Conservation (phyloP, 2,113 vertebrate species). For the Rhinopithecus roxellana region DNA sequence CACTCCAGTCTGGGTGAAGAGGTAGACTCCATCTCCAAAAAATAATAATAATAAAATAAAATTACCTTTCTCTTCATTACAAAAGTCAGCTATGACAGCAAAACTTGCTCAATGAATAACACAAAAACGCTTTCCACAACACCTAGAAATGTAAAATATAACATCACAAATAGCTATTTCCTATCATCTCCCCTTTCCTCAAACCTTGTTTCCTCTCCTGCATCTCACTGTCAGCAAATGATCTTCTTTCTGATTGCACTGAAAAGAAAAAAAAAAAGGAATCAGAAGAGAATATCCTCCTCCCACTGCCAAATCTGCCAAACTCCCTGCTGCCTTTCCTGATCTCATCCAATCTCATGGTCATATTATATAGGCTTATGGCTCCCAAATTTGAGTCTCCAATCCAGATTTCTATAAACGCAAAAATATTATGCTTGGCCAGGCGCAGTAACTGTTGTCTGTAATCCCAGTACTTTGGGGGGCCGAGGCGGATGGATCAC, state of each 20-base stretch:
- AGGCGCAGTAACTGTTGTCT: no score
- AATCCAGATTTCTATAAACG: not conserved
- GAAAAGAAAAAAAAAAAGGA: not conserved
- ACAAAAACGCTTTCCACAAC: not conserved
- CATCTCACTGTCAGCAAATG: not conserved
- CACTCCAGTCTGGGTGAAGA: no score
- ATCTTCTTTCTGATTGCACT: not conserved
- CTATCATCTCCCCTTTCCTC: not conserved
- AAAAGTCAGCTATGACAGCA: not conserved
- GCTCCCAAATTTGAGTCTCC: not conserved
- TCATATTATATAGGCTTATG: no score
- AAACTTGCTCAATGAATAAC: not conserved
- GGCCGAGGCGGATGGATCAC: no score
- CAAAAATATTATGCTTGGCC: not conserved
- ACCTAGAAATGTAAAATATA: slow-evolving; percentile 15
- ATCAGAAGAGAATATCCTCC: not conserved
- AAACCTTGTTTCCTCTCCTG: not conserved
- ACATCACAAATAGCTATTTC: not conserved
- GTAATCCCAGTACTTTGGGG: no score
- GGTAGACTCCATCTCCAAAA: no score
- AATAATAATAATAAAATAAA: no score
- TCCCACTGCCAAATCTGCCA: not conserved
- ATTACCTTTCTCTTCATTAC: not conserved
- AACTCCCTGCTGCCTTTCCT: not conserved
- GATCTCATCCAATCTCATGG: not conserved